phyloP scores from a whole-genome alignment of 37 sponge, comb jelly and placozoan species.

The Axinella damicornis region DNA sequence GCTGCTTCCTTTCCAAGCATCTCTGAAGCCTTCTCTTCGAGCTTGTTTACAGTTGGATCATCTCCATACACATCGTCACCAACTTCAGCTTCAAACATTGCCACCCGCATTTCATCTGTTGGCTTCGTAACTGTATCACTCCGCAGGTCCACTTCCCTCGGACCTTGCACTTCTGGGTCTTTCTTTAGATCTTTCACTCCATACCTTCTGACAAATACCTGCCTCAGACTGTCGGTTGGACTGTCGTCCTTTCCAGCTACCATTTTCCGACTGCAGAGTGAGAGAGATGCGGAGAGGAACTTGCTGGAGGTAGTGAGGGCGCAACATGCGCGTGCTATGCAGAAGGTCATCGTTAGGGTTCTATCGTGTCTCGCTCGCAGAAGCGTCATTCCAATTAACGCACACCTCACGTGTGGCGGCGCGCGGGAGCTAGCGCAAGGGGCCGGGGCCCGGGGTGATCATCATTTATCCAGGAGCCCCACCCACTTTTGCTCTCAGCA shows the following conservation, averaged over 20 bases:
- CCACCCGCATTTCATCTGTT: slow-evolving; percentile 75
- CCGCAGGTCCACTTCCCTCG: slow-evolving; percentile 59
- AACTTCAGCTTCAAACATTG: slow-evolving; percentile 82
- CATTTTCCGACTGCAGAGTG: neutral
- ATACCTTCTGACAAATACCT: neutral
- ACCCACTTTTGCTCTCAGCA: too few relatives aligned
- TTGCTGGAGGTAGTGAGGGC: too few relatives aligned
- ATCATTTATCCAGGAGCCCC: too few relatives aligned
- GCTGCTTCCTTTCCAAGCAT: slow-evolving; percentile 75
- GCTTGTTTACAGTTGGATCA: slow-evolving; percentile 74
- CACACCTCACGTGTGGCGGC: too few relatives aligned
- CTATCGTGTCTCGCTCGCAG: too few relatives aligned
- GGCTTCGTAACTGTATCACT: slow-evolving; percentile 88
- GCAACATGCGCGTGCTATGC: too few relatives aligned
- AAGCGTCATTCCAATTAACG: too few relatives aligned
- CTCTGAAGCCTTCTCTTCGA: slow-evolving; percentile 62
- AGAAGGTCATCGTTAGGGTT: too few relatives aligned
- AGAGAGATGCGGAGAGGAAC: too few relatives aligned
- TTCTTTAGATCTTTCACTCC: neutral
- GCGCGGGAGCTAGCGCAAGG: too few relatives aligned
- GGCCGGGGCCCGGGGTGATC: too few relatives aligned
- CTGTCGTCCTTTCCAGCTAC: neutral
- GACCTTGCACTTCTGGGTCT: neutral
- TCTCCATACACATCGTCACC: slow-evolving; percentile 89
- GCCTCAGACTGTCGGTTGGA: neutral